A percentile compares a stretch with the other conserved stretches of the same genome.
phyloP scores from a whole-genome alignment of 2,113 vertebrate species.

The Brachypteracias leptosomus region DNA sequence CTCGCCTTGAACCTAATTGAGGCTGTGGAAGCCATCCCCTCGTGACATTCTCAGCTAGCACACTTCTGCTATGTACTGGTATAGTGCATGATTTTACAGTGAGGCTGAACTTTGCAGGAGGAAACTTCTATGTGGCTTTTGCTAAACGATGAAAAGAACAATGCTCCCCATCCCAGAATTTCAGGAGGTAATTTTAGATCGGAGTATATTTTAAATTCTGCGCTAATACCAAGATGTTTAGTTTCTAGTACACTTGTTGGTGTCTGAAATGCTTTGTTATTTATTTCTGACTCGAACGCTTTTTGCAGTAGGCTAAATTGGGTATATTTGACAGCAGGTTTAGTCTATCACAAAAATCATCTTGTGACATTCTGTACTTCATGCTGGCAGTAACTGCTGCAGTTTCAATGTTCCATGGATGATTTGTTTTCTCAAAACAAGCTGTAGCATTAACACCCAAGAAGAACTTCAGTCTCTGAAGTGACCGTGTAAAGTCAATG shows the following conservation, averaged over 20 bases:
- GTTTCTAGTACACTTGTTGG: conserved; percentile 46
- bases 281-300: conserved; percentile 65
- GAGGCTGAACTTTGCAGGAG: not conserved
- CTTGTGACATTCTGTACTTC: conserved; percentile 47
- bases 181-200: conserved; percentile 42
- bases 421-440: conserved; percentile 9
- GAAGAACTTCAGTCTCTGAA: not conserved
- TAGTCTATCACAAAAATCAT: conserved; percentile 24
- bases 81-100: not conserved
- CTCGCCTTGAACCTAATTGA: conserved; percentile 92
- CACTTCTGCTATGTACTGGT: not conserved
- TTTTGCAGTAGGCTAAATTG: conserved; percentile 48
- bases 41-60: not conserved
- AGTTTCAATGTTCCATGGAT: not conserved
- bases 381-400: conserved; percentile 19
- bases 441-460: not conserved
- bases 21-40: conserved; percentile 81
- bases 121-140: not conserved
- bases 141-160: conserved; percentile 16
- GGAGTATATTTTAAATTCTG: conserved; percentile 43
- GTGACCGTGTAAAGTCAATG: not conserved
- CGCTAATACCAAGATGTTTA: conserved; percentile 1
- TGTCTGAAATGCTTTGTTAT: conserved; percentile 53
- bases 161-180: not conserved
- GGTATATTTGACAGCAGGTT: conserved; percentile 50